Percentiles rank a stretch among this genome's conserved stretches.
These are phyloP conservation scores for Cheiracanthium punctorium DNA, from an alignment of 2,888 invertebrate genomes.

Conservation along the genomic window DNA sequence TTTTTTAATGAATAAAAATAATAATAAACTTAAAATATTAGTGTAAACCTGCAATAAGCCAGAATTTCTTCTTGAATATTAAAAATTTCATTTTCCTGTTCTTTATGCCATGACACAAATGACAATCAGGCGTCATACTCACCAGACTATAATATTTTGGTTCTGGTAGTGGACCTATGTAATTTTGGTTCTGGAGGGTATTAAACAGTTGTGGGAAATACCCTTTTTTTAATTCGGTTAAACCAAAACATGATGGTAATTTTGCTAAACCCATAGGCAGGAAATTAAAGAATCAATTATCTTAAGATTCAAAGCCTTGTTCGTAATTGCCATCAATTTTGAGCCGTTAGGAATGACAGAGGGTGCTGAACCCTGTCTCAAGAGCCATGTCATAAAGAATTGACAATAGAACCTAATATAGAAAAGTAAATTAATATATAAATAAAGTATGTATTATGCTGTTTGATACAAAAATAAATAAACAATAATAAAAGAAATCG, in stretches of 20 bases:
- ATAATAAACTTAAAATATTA: too few species aligned
- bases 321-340: background rate
- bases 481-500: background rate
- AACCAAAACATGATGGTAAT: conserved; percentile 13
- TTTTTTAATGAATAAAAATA: too few species aligned
- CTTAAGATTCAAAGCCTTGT: background rate
- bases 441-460: too few species aligned
- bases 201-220: conserved; percentile 41
- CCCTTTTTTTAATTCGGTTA: conserved; percentile 18
- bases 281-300: conserved; percentile 30
- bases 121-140: background rate
- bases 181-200: background rate
- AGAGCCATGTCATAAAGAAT: conserved; percentile 23
- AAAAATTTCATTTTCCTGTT: background rate
- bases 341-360: conserved; percentile 22
- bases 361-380: background rate
- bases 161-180: background rate
- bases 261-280: conserved; percentile 23
- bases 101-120: conserved; percentile 23
- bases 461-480: background rate
- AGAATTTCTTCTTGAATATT: conserved; percentile 21
- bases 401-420: conserved; percentile 6
- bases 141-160: background rate
- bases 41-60: conserved; percentile 17
- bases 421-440: background rate